These are phyloP conservation scores for Agonopterix heracliana DNA, from an alignment of 2,888 invertebrate species.

Conservation along the genomic window DNA sequence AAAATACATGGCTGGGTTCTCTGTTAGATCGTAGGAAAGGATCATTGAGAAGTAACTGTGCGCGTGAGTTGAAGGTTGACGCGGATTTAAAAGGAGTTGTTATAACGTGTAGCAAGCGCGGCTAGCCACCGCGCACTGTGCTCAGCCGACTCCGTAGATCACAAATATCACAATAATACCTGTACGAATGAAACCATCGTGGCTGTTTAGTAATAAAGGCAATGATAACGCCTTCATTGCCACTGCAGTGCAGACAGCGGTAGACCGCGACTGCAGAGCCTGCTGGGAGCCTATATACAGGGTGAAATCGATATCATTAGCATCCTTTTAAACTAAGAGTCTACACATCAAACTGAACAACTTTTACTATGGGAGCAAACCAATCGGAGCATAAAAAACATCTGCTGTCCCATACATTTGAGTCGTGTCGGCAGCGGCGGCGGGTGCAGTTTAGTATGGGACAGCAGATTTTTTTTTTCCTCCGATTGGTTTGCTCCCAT, in stretches of 20 bases:
- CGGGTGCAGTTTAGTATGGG: no score
- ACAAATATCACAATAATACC: not conserved
- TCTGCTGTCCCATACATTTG: no score
- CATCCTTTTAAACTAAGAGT: no score
- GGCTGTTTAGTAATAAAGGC: not conserved
- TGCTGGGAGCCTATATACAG: no score
- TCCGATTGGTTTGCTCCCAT: no score
- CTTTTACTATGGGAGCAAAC: no score
- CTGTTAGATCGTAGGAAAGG: conserved; percentile 19
- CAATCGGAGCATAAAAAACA: no score
- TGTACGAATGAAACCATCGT: not conserved
- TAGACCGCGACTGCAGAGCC: no score
- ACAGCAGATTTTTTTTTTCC: no score
- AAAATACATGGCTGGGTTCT: conserved; percentile 27
- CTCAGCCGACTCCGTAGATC: not conserved
- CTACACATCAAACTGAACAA: no score
- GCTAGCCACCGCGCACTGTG: conserved; percentile 32
- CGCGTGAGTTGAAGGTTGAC: conserved; percentile 18
- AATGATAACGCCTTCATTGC: not conserved
- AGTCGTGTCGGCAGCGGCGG: no score
- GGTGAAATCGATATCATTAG: no score
- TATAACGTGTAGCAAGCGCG: conserved; percentile 33
- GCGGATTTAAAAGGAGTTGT: conserved; percentile 9
- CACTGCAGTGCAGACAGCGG: not conserved
- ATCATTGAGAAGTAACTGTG: conserved; percentile 24